Evolutionary conservation across 2,113 vertebrate species (phyloP).

Genomic region (Ammodytes marinus): DNA sequence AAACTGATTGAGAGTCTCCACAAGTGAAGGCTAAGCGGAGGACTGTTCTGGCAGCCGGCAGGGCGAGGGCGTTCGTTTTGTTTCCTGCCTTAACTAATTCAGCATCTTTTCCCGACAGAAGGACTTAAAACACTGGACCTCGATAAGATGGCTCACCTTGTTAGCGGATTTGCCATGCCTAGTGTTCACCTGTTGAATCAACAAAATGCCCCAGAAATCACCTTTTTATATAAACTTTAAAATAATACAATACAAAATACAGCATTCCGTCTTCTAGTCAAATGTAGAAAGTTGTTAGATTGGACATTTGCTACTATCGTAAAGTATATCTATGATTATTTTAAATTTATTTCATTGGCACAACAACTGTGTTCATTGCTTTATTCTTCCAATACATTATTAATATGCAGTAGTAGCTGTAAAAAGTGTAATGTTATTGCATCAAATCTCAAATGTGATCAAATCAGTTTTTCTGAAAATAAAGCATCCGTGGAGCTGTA

Average conservation of each 20-base stretch:
- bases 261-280: too few relatives aligned
- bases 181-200: slow-evolving; percentile 28
- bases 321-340: too few relatives aligned
- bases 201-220: background rate
- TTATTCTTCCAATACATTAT: background rate
- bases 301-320: background rate
- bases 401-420: background rate
- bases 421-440: background rate
- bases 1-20: slow-evolving; percentile 66
- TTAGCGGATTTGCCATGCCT: slow-evolving; percentile 8
- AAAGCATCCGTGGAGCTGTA: too few relatives aligned
- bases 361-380: background rate
- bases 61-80: slow-evolving; percentile 62
- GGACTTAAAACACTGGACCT: slow-evolving; percentile 40
- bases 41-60: slow-evolving; percentile 62
- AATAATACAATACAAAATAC: background rate
- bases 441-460: background rate
- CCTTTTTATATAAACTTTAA: background rate
- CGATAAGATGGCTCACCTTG: slow-evolving; percentile 23
- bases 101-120: slow-evolving; percentile 58
- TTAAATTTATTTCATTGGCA: background rate
- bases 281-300: background rate
- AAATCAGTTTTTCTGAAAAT: background rate
- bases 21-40: slow-evolving; percentile 57
- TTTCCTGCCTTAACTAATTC: slow-evolving; percentile 64